Percentiles rank a stretch among this genome's conserved stretches.
These are phyloP conservation scores for Centropus bengalensis DNA, from an alignment of 2,113 vertebrate genomes.

Conservation along the genomic window DNA sequence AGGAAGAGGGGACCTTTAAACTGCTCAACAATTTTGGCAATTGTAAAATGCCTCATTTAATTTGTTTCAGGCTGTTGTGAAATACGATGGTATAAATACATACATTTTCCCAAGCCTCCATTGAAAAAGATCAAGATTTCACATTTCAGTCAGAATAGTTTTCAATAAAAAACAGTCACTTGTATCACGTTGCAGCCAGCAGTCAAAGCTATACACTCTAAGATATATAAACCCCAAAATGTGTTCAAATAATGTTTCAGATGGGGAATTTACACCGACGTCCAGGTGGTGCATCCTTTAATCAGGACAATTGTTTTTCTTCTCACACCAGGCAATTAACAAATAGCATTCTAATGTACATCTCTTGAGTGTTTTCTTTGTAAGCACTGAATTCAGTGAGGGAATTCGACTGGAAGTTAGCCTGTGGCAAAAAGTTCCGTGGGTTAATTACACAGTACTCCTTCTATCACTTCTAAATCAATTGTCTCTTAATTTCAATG, in stretches of 20 bases:
- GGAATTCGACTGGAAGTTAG: slow-evolving; percentile 15
- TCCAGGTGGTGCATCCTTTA: background rate
- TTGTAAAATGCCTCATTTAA: background rate
- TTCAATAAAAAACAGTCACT: background rate
- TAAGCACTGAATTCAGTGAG: background rate
- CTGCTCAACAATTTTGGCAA: background rate
- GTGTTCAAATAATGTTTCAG: background rate
- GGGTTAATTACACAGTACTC: slow-evolving; percentile 26
- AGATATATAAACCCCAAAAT: background rate
- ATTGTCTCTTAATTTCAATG: slow-evolving; percentile 38
- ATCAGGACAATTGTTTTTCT: background rate
- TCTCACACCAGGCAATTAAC: background rate
- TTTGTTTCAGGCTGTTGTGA: background rate
- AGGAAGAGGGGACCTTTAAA: background rate
- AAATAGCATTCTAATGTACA: background rate
- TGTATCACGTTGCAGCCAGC: background rate
- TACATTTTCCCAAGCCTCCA: background rate
- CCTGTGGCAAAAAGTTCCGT: background rate
- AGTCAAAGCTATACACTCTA: background rate
- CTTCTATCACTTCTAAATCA: slow-evolving; percentile 26
- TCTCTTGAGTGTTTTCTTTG: background rate
- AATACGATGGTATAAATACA: background rate
- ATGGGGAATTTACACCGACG: background rate
- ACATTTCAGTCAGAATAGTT: background rate
- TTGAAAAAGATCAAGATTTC: background rate